Base-by-base conservation (phyloP, 2,797 vertebrate species). In the Lycodopsis pacificus region DNA sequence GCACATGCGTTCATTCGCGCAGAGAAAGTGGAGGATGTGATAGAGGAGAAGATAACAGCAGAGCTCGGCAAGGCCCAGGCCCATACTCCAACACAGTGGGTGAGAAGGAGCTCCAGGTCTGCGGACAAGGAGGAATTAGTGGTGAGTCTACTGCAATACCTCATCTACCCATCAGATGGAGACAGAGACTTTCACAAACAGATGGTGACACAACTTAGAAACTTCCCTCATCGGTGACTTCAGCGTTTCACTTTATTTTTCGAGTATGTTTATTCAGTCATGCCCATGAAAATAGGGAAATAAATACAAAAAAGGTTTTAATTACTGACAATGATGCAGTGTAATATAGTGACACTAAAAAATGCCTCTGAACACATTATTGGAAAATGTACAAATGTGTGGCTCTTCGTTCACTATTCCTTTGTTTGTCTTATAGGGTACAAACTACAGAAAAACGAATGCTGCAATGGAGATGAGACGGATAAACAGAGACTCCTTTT, bases 361-460 rank as follows among this genome's bases (percentile, higher is more conserved):
- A 42, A 54, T 61, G 22, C 7, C 9, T 7, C 13, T 51, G 10
- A 30, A 13, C 38, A 27, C 19, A 59, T 12, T 48, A 54, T 8
- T 56, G 3, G 7, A 27, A 25, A 63, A 13, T 38, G n/a, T 27
- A 36, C 34, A 1, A 15, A 53, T 32, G 4, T 67, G 10, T 53
- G 7, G 1, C 8, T 20, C 9, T 58, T 5, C 15, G 2, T 70
- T 78, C 4, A 64, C 6, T 34, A 7, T 49, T 54, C 15, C 5
- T 30, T 51, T 76, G 38, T 64, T 59, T 77, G 40, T 66, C 15
- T 44, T 34, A 38, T 62, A 97, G 96, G 97, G 97, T 38, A 97
- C 97, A 66, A 97, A 97, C 88, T 97, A 97, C 92, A 95, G 93
- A 89, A 97, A 97, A 88, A 97, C 97, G 0, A 97, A 97, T 65